phyloP scores from a whole-genome alignment of 2,797 vertebrate genomes.

The Orientallactaga sibirica region DNA sequence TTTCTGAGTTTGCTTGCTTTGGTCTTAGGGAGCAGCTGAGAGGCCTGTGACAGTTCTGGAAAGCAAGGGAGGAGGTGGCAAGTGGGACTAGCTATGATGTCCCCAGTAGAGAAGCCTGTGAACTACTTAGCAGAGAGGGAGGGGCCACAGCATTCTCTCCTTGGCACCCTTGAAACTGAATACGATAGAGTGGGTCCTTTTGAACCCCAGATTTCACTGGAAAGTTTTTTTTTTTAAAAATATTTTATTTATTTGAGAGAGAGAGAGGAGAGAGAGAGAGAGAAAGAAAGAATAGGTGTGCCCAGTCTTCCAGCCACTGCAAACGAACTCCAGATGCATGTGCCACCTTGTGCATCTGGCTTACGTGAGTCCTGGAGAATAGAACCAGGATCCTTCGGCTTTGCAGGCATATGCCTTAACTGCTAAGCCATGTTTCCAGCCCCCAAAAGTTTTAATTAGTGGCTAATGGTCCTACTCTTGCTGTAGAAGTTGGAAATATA shows the following conservation, averaged over 20 bases:
- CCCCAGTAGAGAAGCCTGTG: not conserved
- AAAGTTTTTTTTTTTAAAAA: not conserved
- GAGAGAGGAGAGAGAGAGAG: too few relatives aligned
- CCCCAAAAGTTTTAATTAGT: not conserved
- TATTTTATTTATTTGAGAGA: too few relatives aligned
- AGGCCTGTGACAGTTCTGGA: not conserved
- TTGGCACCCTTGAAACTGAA: not conserved
- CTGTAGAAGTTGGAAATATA: not conserved
- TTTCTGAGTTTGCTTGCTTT: constrained; percentile 5
- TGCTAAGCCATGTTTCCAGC: too few relatives aligned
- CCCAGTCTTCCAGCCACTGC: too few relatives aligned
- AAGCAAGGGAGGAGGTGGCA: not conserved
- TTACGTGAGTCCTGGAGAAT: too few relatives aligned
- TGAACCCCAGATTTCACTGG: not conserved
- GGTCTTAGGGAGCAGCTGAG: not conserved
- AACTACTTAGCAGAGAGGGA: not conserved
- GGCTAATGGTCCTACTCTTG: not conserved
- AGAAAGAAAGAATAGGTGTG: too few relatives aligned
- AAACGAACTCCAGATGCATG: too few relatives aligned
- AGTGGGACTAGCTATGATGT: not conserved
- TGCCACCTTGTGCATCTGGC: too few relatives aligned
- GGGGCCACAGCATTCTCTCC: not conserved
- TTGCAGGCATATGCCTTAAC: too few relatives aligned
- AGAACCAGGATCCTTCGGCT: too few relatives aligned
- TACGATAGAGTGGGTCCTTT: rapidly evolving